Percentiles rank a stretch among this genome's conserved stretches.
These are phyloP conservation scores for Pampusana beccarii DNA, from an alignment of 2,113 vertebrate genomes.

Conservation along the genomic window DNA sequence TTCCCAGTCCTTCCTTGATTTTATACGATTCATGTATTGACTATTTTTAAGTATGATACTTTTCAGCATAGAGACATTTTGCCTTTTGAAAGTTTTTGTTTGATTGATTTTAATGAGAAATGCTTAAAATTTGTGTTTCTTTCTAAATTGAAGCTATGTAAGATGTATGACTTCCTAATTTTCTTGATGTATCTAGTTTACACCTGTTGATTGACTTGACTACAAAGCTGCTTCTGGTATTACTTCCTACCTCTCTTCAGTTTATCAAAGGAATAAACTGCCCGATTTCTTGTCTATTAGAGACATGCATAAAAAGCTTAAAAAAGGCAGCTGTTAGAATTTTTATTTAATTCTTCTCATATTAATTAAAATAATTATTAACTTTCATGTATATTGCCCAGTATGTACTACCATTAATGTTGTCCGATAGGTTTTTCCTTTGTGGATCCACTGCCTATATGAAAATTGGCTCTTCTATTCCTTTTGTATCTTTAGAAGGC, in stretches of 20 bases:
- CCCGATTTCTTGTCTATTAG: neutral
- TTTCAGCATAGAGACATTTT: neutral
- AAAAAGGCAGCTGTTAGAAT: neutral
- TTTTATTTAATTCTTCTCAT: neutral
- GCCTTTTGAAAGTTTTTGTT: neutral
- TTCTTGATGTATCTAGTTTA: neutral
- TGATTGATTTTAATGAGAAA: neutral
- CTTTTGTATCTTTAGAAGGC: neutral
- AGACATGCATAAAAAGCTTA: accelerated
- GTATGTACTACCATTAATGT: neutral
- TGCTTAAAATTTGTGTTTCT: neutral
- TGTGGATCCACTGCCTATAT: neutral
- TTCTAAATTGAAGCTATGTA: neutral
- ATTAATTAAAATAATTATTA: neutral
- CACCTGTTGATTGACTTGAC: neutral
- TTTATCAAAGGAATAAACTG: neutral
- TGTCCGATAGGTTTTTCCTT: neutral
- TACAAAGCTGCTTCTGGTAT: neutral
- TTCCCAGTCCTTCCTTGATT: neutral
- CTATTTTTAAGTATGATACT: neutral
- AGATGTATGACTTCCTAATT: neutral
- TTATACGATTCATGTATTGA: neutral
- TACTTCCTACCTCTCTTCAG: neutral
- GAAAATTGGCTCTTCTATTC: neutral
- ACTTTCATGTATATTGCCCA: neutral